Evolutionary conservation across 2,797 vertebrate genomes (phyloP), one percentile per base, ranked within the genome.

Genomic region (Avahi laniger): DNA sequence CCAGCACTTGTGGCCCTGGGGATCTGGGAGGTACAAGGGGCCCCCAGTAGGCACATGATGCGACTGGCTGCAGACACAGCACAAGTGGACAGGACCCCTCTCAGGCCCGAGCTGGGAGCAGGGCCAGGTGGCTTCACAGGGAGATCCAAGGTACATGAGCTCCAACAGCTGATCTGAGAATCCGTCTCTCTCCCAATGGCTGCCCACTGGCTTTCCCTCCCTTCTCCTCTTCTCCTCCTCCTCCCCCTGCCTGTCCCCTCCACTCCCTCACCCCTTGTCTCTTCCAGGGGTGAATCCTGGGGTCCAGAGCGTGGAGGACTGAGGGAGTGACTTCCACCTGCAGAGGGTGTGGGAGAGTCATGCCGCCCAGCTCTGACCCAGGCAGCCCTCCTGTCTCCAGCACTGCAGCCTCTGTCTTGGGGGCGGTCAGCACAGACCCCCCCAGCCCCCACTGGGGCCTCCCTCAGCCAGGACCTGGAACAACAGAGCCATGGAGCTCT

Each of bases 281-380:
- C 33, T 30, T 1, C 99, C 70, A 89, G 43, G 24, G 57, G 10
- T 35, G 57, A n/a, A 26, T 63, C 59, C 61, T 35, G 50, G 57
- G 81, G 15, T 24, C 15, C 75, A 33, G 7, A 17, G 63, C 30
- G 63, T n/a, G 33, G 30, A 63, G 61, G 30, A 65, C 54, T 57
- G 54, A n/a, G 6, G 63, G 61, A 63, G 33, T 15, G 30, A 63
- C 48, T 22, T 83, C 89, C 18, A 38, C 57, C 57, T 52, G 33
- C 81, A 90, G 90, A 48, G 89, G 6, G 6, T 41, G 6, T 8
- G 38, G 22, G 18, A 41, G 15, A 8, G 15, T 67, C 15, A 12
- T n/a, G 24, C 22, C 57, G 14, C 57, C 57, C 22, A 12, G 14
- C 35, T 67, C 7, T 1, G 22, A 61, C 30, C 20, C 28, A 10